phyloP scores from a whole-genome alignment of 1,140 invertebrate species.

The Drosophila elegans region DNA sequence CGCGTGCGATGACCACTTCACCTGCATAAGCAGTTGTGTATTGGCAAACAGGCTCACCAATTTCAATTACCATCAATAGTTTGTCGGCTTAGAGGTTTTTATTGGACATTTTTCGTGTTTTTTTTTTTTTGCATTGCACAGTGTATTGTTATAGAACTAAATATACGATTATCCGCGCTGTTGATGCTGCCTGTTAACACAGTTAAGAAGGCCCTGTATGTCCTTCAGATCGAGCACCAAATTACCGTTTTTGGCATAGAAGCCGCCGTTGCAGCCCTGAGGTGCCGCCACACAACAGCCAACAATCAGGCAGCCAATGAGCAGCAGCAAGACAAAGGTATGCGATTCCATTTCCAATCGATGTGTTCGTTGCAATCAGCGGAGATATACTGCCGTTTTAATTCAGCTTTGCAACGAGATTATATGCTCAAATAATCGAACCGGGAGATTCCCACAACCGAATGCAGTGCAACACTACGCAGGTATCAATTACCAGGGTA shows the following conservation, averaged over 20 bases:
- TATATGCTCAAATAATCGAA: conserved; percentile 48
- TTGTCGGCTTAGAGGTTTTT: conserved; percentile 1
- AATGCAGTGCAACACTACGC: conserved; percentile 30
- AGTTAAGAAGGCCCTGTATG: conserved; percentile 20
- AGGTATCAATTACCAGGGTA: conserved; percentile 13
- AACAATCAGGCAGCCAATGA: conserved; percentile 15
- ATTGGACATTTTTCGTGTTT: conserved; percentile 3
- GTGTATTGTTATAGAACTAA: background rate
- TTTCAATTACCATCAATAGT: conserved; percentile 4
- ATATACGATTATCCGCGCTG: conserved; percentile 27
- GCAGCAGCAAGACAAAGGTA: conserved; percentile 17
- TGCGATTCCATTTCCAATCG: conserved; percentile 28
- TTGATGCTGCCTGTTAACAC: conserved; percentile 37
- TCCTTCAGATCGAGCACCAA: conserved; percentile 43
- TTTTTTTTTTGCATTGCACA: background rate
- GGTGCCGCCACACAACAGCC: conserved; percentile 20
- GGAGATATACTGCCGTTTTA: conserved; percentile 27
- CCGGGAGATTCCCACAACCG: conserved; percentile 63
- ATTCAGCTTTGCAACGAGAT: conserved; percentile 6
- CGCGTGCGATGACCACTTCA: background rate
- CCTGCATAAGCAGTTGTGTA: conserved; percentile 6
- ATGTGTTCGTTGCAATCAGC: conserved; percentile 19
- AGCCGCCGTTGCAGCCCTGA: conserved; percentile 43
- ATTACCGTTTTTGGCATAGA: conserved; percentile 49
- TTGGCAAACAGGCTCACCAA: conserved; percentile 33